Evolutionary conservation across 2,797 vertebrate species (phyloP).

Genomic region (Chloroceryle inda): DNA sequence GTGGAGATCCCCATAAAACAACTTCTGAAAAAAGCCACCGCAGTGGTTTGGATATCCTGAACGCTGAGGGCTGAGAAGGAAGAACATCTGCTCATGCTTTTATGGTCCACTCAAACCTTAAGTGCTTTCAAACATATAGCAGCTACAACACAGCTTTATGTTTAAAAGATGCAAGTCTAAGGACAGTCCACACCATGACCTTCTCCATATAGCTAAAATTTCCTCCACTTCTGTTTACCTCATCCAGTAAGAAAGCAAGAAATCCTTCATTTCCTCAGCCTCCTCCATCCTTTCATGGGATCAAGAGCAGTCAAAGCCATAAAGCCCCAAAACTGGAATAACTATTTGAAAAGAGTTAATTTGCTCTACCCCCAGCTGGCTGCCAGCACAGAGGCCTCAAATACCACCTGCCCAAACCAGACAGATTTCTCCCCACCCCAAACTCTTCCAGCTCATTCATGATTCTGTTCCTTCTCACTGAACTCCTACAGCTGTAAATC

Average conservation of each 20-base stretch:
- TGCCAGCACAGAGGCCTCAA: neutral
- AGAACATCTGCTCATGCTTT: constrained; percentile 8
- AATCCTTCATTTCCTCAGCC: neutral
- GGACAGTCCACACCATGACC: neutral
- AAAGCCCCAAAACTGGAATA: neutral
- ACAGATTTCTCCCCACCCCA: neutral
- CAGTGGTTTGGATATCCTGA: neutral
- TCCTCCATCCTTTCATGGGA: neutral
- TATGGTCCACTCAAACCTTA: constrained; percentile 43
- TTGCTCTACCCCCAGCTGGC: neutral
- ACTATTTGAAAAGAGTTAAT: neutral
- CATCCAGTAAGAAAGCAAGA: neutral
- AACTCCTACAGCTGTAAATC: neutral
- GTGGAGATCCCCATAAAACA: neutral
- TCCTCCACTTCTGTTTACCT: neutral
- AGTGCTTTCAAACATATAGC: constrained; percentile 21
- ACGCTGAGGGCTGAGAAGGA: neutral
- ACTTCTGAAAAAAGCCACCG: neutral
- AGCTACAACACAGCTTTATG: neutral
- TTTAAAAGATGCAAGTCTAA: constrained; percentile 1
- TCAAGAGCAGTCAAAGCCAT: neutral
- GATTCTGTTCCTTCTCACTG: neutral
- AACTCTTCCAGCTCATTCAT: neutral
- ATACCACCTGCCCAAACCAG: neutral
- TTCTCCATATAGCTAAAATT: neutral